Evolutionary conservation across 2,888 invertebrate genomes (phyloP), one percentile per base, ranked within the genome.

Genomic region (Desoria tigrina): DNA sequence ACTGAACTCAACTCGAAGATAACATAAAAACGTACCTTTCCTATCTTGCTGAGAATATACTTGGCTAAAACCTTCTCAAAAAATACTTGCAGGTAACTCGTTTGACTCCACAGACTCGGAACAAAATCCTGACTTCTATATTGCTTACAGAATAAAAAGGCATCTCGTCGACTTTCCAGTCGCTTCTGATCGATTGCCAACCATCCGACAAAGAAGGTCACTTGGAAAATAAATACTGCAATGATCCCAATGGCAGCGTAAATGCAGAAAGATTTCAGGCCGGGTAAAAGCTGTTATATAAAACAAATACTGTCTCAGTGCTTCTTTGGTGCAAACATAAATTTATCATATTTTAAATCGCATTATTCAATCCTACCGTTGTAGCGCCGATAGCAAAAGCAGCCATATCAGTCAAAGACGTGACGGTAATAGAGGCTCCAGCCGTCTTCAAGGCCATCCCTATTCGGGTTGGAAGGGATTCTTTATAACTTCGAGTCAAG

Each of bases 361-460:
- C 16, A 55, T 55, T 3, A 28, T 58, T 14, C 32, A 26, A 3
- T 9, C 28, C 79, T 79, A 87, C 87, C 57, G 91, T 91, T 21
- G 88, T 86, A 32, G 90, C 86, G 39, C 91, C 91, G 67, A 91
- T 88, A 61, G 88, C 81, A 77, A 92, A 87, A 42, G 91, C 91
- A 32, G 89, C 85, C 58, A 90, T 87, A 79, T 91, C 90, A 1
- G 91, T 92, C 71, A 90, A 83, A 1, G 90, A 90, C 6, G 92
- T 92, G 37, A 92, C 88, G 1, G 88, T 89, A 71, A 92, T 90
- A 1, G 90, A 90, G 0, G 90, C 88, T 2, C 91, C 92, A 2
- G 90, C 90, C 78, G 90, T 89, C 79, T 87, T 86, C 59, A 91
- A 79, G 84, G 88, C 87, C 53, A 85, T 79, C 0, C 86, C 90